Evolutionary conservation across 2,888 invertebrate genomes (phyloP), one percentile per base, ranked within the genome.

Genomic region (Drosophila falleni): DNA sequence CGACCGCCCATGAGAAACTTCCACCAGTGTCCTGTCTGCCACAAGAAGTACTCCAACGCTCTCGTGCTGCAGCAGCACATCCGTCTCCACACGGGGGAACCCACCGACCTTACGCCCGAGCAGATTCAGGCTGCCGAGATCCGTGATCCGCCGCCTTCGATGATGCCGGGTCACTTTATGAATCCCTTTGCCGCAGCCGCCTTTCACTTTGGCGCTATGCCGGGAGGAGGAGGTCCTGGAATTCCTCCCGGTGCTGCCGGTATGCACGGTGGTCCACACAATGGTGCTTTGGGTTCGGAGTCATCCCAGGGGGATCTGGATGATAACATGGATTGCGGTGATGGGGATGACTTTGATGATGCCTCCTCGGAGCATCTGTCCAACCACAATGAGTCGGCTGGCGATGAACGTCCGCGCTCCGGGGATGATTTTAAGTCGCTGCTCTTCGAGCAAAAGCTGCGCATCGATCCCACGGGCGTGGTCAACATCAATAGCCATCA

Each of bases 11-110:
- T 98, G 93, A 94, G 98, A 78, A 96, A 97, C 86, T 95, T 98
- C 87, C 99, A 99, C 92, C 98, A 99, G 93, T 99, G 99, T 93
- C 98, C 98, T 29, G 98, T 98, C 42, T 99, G 99, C 92, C 99
- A 99, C 94, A 99, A 98, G 93, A 98, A 98, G 93, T 99, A 98
- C 94, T 96, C 98, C 50, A 98, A 98, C 92, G 96, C 97, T 19
- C 94, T 97, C 64, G 97, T 98, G 39, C 94, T 99, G 74, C 98
- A 98, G 93, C 98, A 98, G 93, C 99, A 99, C 93, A 98, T 99
- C 91, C 95, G 98, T 59, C 94, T 98, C 89, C 98, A 99, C 92
- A 98, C 97, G 2, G 97, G 97, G 60, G 97, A 97, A 89, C 97
- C 97, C 26, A 96, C 96, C 56, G 97, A 96, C 92, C 94, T 96